phyloP scores from a whole-genome alignment of 2,113 vertebrate species.

The Cryptomyrus ogoouensis region DNA sequence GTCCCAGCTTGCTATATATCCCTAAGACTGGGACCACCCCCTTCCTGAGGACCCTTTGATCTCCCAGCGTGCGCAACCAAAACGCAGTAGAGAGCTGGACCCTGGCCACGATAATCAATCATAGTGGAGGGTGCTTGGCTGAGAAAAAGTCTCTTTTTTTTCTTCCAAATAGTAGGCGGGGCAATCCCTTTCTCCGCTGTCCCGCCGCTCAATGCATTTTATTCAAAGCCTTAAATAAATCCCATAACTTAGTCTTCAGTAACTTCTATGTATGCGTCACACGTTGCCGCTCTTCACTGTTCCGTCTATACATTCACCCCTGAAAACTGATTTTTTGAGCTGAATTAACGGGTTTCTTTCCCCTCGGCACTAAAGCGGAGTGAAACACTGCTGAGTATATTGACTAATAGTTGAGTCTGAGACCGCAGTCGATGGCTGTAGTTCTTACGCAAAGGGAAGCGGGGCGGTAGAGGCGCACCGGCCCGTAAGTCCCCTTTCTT shows the following conservation, averaged over 20 bases:
- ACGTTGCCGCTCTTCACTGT: background rate
- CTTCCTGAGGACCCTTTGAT: constrained; percentile 60
- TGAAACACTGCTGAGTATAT: background rate
- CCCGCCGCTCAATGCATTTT: background rate
- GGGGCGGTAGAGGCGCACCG: background rate
- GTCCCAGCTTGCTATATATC: constrained; percentile 55
- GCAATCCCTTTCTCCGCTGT: background rate
- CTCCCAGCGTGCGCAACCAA: constrained; percentile 53
- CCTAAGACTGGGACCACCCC: constrained; percentile 53
- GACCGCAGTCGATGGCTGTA: constrained; percentile 35
- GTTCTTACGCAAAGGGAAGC: constrained; percentile 37
- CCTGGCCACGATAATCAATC: constrained; percentile 62
- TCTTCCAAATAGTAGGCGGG: constrained; percentile 27
- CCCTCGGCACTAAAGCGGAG: too few relatives aligned
- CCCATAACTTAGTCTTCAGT: background rate
- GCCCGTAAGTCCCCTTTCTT: background rate
- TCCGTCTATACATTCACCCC: background rate
- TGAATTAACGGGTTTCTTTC: background rate
- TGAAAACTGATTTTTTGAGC: background rate
- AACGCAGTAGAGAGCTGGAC: constrained; percentile 57
- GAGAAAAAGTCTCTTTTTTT: constrained; percentile 23
- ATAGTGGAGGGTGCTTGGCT: constrained; percentile 41
- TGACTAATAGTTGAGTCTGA: background rate
- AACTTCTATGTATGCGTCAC: background rate
- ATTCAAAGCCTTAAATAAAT: background rate